Evolutionary conservation across 2,888 invertebrate species (phyloP).

Genomic region (Acleris literana): DNA sequence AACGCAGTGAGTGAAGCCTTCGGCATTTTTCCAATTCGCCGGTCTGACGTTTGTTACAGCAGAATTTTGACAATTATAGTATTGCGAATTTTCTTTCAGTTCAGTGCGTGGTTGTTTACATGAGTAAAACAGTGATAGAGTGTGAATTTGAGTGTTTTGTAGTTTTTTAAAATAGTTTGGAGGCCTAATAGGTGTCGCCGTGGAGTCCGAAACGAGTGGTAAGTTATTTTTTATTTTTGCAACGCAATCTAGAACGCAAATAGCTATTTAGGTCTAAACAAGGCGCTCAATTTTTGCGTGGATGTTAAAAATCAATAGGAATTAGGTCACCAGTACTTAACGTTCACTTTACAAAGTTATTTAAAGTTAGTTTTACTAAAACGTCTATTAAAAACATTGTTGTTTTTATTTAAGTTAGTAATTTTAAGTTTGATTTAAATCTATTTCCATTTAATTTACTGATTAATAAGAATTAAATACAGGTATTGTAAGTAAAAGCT

Average conservation of each 20-base stretch:
- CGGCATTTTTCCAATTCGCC: conserved; percentile 12
- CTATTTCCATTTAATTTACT: too few species aligned
- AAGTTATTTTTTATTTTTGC: conserved; percentile 37
- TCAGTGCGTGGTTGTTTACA: conserved; percentile 33
- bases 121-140: conserved; percentile 15
- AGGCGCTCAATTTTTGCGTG: conserved; percentile 26
- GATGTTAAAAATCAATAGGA: conserved; percentile 27
- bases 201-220: conserved; percentile 73
- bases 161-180: conserved; percentile 13
- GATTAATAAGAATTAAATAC: too few species aligned
- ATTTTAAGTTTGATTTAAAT: too few species aligned
- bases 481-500: too few species aligned
- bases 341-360: background rate
- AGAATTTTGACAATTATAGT: conserved; percentile 24
- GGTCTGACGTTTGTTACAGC: conserved; percentile 26
- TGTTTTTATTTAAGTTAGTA: too few species aligned
- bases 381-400: too few species aligned
- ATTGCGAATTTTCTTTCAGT: conserved; percentile 22
- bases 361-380: too few species aligned
- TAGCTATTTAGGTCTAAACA: conserved; percentile 8
- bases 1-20: conserved; percentile 9
- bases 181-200: conserved; percentile 48
- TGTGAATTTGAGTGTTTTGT: conserved; percentile 17
- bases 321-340: conserved; percentile 3
- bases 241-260: conserved; percentile 6